Conservation (phyloP, 2,888 invertebrate genomes). For the Maniola hyperantus region DNA sequence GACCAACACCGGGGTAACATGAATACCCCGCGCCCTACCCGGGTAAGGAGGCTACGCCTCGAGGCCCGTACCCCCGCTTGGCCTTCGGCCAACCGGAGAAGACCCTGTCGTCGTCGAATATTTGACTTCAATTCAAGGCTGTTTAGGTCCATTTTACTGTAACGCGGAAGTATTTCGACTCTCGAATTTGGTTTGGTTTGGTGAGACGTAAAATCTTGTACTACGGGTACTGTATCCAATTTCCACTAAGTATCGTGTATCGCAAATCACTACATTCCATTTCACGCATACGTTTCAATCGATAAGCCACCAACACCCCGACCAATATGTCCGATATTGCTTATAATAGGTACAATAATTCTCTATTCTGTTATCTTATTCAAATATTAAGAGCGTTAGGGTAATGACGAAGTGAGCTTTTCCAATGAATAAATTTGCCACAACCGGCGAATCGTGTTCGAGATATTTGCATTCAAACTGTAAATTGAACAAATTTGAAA, state of each 20-base stretch:
- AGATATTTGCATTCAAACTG: constrained; percentile 57
- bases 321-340: constrained; percentile 25
- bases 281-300: constrained; percentile 25
- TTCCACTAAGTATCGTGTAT: constrained; percentile 17
- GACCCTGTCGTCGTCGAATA: no score
- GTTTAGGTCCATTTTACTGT: no score
- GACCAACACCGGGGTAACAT: no score
- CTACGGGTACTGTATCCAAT: no score
- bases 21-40: no score
- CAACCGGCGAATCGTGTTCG: constrained; percentile 44
- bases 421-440: constrained; percentile 69
- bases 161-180: no score
- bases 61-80: no score
- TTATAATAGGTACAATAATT: constrained; percentile 26
- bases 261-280: constrained; percentile 27
- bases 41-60: no score
- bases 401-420: constrained; percentile 49
- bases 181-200: no score
- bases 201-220: no score
- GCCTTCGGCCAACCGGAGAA: no score
- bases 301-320: constrained; percentile 13
- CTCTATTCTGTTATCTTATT: constrained; percentile 29
- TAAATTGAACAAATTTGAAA: constrained; percentile 68
- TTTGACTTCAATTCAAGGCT: no score
- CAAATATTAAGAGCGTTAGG: constrained; percentile 29